Evolutionary conservation across 2,797 vertebrate species (phyloP), one percentile per base, ranked within the genome.

Genomic region (Lepilemur septentrionalis): DNA sequence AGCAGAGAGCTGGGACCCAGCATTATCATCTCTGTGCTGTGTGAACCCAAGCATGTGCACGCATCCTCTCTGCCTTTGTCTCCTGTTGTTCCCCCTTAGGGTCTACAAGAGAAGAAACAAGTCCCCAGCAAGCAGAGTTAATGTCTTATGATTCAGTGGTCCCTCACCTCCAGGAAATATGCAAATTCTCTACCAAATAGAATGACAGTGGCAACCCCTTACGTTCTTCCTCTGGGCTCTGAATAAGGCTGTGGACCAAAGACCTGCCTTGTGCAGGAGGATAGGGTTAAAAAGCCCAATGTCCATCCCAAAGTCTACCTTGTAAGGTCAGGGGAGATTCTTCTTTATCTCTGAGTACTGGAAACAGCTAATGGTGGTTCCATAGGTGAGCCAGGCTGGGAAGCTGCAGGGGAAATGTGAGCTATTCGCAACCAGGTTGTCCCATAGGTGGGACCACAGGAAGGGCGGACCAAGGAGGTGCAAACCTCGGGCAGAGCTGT

Each of bases 291-390:
- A 83, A 83, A 59, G 46, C 30, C 76, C 65, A 55, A 3, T 22
- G 12, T 48, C 9, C 35, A 17, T n/a, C 72, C 69, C 73, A n/a
- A 69, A 61, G 93, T 98, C 98, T 84, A 99, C 99, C 98, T 97
- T 99, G 97, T 99, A 99, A 4, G 99, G 97, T 67, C 98, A 98
- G 57, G 98, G 99, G 79, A 99, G 98, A 50, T 99, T 98, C 17
- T 99, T 99, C 98, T 99, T 99, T 84, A 99, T 99, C 98, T 99
- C 99, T 92, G 99, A 99, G 95, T 99, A 99, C 20, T 99, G 92
- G 59, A 99, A 99, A 52, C 99, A 99, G 96, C 98, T 98, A 85
- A 99, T 95, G 38, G 99, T 99, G 95, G 98, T 98, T 50, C 98
- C 99, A 38, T 99, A 99, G 98, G 99, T 99, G 96, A 99, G 83